Percentiles rank a stretch among this genome's conserved stretches.
phyloP scores from a whole-genome alignment of 1,140 invertebrate genomes.

The Lutraria rhynchaena region DNA sequence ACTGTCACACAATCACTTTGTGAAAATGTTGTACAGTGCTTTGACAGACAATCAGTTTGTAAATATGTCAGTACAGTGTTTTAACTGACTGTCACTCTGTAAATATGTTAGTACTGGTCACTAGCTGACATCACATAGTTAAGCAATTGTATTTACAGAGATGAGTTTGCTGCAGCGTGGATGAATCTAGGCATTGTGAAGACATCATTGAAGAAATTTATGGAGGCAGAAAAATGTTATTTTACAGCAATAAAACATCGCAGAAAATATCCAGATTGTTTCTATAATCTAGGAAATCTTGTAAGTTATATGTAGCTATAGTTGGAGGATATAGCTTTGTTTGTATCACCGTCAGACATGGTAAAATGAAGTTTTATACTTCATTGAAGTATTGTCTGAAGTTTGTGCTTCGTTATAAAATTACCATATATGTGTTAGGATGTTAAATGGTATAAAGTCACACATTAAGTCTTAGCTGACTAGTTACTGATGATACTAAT shows the following conservation, averaged over 20 bases:
- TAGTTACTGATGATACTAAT: too few species aligned
- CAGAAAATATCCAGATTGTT: conserved; percentile 94
- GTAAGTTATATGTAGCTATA: conserved; percentile 84
- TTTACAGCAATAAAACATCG: conserved; percentile 89
- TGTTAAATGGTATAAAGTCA: too few species aligned
- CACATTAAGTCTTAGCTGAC: too few species aligned
- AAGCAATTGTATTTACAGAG: conserved; percentile 84
- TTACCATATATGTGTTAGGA: not conserved
- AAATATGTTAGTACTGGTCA: not conserved
- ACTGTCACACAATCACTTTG: too few species aligned
- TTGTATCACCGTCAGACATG: too few species aligned
- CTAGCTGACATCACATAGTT: not conserved
- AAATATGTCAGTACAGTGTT: too few species aligned
- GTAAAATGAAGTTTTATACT: too few species aligned
- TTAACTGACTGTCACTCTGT: not conserved
- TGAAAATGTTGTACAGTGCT: too few species aligned
- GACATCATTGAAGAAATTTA: conserved; percentile 87
- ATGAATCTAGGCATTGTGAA: conserved; percentile 98
- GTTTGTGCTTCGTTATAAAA: too few species aligned
- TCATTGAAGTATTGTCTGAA: too few species aligned
- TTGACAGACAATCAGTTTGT: too few species aligned
- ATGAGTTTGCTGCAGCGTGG: conserved; percentile 96
- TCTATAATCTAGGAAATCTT: conserved; percentile 97
- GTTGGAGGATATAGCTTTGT: too few species aligned
- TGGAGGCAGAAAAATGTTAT: conserved; percentile 91